Evolutionary conservation across 2,113 vertebrate species (phyloP).

Genomic region (Myrmecobius fasciatus): DNA sequence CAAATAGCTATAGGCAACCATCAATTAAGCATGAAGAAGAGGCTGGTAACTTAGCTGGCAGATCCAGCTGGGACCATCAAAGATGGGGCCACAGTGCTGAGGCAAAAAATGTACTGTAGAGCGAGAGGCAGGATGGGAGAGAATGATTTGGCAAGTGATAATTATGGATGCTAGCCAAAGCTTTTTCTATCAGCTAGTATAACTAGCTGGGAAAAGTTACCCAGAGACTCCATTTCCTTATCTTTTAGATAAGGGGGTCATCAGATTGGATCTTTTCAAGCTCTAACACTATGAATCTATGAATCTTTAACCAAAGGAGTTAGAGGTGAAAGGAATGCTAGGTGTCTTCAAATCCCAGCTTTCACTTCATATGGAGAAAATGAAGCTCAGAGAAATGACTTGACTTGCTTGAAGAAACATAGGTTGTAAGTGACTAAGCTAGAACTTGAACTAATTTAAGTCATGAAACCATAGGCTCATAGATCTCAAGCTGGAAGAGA

Average conservation of each 20-base stretch:
- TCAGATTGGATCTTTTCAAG: background rate
- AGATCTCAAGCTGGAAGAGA: background rate
- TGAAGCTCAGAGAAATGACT: background rate
- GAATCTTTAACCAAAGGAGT: background rate
- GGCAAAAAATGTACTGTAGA: background rate
- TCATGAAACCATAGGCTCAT: background rate
- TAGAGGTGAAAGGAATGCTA: background rate
- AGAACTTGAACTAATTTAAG: background rate
- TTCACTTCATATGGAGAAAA: background rate
- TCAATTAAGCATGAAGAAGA: background rate
- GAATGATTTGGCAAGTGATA: background rate
- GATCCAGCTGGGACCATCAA: background rate
- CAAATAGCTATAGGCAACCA: background rate
- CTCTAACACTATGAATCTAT: background rate
- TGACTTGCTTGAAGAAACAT: background rate
- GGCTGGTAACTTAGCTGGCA: no score
- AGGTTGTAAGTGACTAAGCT: background rate
- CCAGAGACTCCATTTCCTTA: background rate
- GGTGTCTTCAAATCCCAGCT: background rate
- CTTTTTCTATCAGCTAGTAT: background rate
- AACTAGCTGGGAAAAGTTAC: background rate
- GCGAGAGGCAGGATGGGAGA: background rate
- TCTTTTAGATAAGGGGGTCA: background rate
- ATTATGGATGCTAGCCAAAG: background rate
- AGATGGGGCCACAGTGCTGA: background rate